Conservation (phyloP, 2,113 vertebrate genomes). For the Salminus brasiliensis region DNA sequence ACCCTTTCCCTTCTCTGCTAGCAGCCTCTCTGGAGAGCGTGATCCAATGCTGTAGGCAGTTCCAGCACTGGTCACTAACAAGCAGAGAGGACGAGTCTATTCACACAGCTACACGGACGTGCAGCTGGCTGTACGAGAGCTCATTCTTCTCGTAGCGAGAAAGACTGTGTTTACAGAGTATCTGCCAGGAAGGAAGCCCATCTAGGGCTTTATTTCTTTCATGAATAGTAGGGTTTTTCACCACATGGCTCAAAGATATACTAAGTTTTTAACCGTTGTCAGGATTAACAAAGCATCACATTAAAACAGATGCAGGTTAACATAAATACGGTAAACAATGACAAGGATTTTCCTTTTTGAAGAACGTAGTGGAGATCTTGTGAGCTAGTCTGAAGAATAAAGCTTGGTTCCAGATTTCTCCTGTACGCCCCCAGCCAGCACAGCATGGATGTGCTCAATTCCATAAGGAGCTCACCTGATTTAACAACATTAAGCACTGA, state of each 20-base stretch:
- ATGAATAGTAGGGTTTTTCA: neutral
- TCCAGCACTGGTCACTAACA: slow-evolving; percentile 8
- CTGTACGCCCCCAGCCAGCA: too few relatives aligned
- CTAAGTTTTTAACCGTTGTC: too few relatives aligned
- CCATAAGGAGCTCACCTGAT: too few relatives aligned
- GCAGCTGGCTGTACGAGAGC: neutral
- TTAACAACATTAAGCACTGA: too few relatives aligned
- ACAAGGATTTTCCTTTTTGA: too few relatives aligned
- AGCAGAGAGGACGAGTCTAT: slow-evolving; percentile 29
- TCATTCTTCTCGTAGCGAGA: neutral
- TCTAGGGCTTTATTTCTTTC: neutral
- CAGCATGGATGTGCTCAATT: too few relatives aligned
- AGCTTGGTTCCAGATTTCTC: too few relatives aligned
- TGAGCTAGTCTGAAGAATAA: too few relatives aligned
- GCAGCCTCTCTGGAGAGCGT: slow-evolving; percentile 11
- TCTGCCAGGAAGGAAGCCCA: neutral
- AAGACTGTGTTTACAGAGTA: neutral
- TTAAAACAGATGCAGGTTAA: too few relatives aligned
- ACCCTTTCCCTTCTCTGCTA: neutral
- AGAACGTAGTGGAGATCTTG: too few relatives aligned
- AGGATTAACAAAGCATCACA: too few relatives aligned
- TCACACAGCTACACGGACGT: neutral
- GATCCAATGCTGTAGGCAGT: neutral
- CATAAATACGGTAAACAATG: too few relatives aligned
- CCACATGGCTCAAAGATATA: neutral